Evolutionary conservation across 2,888 invertebrate species (phyloP), one percentile per base, ranked within the genome.

Genomic region (Hypena proboscidalis): DNA sequence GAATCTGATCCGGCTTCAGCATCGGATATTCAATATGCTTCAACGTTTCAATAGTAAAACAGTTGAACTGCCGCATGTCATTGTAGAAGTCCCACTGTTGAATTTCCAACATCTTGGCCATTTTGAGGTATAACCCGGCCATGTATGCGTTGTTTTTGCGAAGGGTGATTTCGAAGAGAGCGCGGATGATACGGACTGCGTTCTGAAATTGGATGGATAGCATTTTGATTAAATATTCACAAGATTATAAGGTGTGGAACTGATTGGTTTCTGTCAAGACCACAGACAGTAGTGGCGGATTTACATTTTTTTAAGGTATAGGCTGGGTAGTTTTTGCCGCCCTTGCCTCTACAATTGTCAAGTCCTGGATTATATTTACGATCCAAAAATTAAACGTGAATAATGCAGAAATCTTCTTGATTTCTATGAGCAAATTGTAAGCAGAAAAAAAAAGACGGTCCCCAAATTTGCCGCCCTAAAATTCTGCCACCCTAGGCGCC

Each of bases 61-160:
- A 93, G 54, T 92, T 92, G 80, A 97, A 97, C 84, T 99, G 99
- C 6, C 96, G 89, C 79, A 99, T 92, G 1, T 98, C 97, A 47
- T 95, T 95, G 77, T 96, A 94, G 73, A 94, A 95, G 58, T 94
- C 94, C 99, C 99, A 99, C 59, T 96, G 93, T 70, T 97, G 96
- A 2, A 95, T 94, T 76, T 99, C 99, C 53, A 99, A 92, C 95
- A 97, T 97, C 87, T 98, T 98, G 19, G 98, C 95, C 74, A 99
- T 93, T 61, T 93, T 93, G 0, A 99, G 92, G 57, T 99, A 94
- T 3, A 97, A 91, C 0, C 94, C 95, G 0, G 99, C 95, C 92
- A 99, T 94, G 55, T 97, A 92, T 0, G 99, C 96, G 92, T 97
- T 98, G 75, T 97, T 97, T 68, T 95, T 95, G 15, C 97, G 93